A percentile compares a stretch with the other conserved stretches of the same genome.
These are phyloP conservation scores for Elaphurus davidianus DNA, from an alignment of 2,113 vertebrate species.

Conservation along the genomic window DNA sequence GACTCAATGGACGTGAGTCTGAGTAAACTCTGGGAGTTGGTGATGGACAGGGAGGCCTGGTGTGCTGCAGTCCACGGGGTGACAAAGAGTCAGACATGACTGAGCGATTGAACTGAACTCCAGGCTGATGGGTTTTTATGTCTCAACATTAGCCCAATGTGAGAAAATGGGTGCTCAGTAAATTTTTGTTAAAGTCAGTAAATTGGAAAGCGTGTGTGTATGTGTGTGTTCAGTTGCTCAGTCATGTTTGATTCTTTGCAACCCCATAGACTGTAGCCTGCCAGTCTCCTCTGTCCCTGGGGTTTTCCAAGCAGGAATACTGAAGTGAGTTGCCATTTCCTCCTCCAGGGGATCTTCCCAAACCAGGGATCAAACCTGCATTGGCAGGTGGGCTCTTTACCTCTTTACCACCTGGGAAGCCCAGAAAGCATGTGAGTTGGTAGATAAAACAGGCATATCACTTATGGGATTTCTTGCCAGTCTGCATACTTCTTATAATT, in stretches of 20 bases:
- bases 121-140: not conserved
- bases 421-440: not conserved
- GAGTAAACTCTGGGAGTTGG: not conserved
- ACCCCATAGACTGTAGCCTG: not conserved
- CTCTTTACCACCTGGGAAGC: not conserved
- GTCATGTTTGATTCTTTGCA: not conserved
- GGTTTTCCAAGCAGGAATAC: not conserved
- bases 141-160: not conserved
- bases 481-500: conserved; percentile 1
- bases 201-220: not conserved
- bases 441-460: not conserved
- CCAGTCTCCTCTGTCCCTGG: not conserved
- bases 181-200: conserved; percentile 39
- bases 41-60: not conserved
- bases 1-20: not conserved
- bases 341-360: not conserved
- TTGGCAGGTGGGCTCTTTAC: not conserved
- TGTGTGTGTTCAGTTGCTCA: not conserved
- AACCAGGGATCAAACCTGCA: not conserved
- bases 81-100: not conserved
- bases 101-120: not conserved
- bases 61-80: not conserved
- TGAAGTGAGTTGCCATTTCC: not conserved
- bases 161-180: not conserved
- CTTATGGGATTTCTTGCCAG: not conserved